Base-by-base conservation (phyloP, 2,888 invertebrate species). In the Acanthosoma haemorrhoidale region DNA sequence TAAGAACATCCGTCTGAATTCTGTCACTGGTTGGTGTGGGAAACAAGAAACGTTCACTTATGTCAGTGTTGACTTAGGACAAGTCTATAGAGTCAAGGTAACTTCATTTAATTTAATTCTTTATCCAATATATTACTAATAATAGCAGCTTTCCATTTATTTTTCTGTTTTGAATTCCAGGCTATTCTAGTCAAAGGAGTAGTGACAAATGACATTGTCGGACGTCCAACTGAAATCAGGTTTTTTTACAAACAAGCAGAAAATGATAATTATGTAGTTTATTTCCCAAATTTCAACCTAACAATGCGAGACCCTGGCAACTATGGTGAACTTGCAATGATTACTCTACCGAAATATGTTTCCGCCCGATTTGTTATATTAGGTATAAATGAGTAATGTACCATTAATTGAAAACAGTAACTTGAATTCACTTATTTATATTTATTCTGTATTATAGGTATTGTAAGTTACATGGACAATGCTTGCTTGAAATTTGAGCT, bases 211-310 rank as follows among this genome's bases (percentile, higher is more conserved):
- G 95, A 95, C 77, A 93, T 95, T 73, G 95, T 95, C 1, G 96
- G 96, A 61, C 86, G 96, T 72, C 96, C 96, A 2, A 96, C 96
- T 0, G 96, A 96, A 83, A 94, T 97, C 72, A 86, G 96, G 75
- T 94, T 97, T 82, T 97, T 97, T 84, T 96, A 96, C 80, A 97
- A 97, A 80, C 92, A 94, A 82, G 87, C 92, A 21, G 95, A 94
- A 80, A 89, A 85, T 76, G 96, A 96, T 78, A 96, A 96, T 78
- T 96, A 95, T 78, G 95, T 96, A 3, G 95, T 96, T 0, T 96
- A 96, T 78, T 96, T 95, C 84, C 96, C 96, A 60, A 96, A 96
- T 79, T 95, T 95, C 79, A 96, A 95, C 80, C 81, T 95, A 59
- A 95, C 95, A 0, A 94, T 94, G 89, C 84, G 94, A 76, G 94